These are phyloP conservation scores for Galeruca laticollis DNA, from an alignment of 2,888 invertebrate species.

Conservation along the genomic window DNA sequence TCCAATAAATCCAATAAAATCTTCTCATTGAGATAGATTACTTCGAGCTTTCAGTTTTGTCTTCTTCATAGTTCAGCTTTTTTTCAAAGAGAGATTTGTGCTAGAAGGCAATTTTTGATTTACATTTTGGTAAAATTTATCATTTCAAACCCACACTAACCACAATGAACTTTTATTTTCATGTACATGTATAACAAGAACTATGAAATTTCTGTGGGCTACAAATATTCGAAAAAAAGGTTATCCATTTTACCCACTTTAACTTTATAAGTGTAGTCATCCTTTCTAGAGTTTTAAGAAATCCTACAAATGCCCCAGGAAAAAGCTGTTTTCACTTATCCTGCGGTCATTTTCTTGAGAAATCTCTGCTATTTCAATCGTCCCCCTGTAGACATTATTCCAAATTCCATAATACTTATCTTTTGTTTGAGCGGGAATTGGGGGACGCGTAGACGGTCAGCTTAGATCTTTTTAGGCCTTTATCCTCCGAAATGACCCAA, in stretches of 20 bases:
- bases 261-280: slow-evolving; percentile 29
- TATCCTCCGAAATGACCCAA: slow-evolving; percentile 46
- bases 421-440: slow-evolving; percentile 59
- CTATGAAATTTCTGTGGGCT: no score
- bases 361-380: slow-evolving; percentile 49
- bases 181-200: no score
- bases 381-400: slow-evolving; percentile 56
- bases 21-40: no score
- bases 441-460: slow-evolving; percentile 59
- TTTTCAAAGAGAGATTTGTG: no score
- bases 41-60: no score
- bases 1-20: no score
- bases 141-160: no score
- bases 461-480: slow-evolving; percentile 55
- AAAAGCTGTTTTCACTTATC: slow-evolving; percentile 45
- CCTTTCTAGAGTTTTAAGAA: slow-evolving; percentile 13
- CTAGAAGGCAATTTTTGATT: no score
- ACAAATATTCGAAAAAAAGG: slow-evolving; percentile 12
- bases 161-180: no score
- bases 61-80: no score
- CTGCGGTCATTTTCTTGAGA: slow-evolving; percentile 45
- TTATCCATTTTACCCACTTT: slow-evolving; percentile 23
- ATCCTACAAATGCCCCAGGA: slow-evolving; percentile 16
- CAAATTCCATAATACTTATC: slow-evolving; percentile 64
- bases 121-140: no score